Evolutionary conservation across 37 sponge, comb jelly and placozoan genomes (phyloP), one percentile per base, ranked within the genome.

Genomic region (Chondrilla cf. caribensis): DNA sequence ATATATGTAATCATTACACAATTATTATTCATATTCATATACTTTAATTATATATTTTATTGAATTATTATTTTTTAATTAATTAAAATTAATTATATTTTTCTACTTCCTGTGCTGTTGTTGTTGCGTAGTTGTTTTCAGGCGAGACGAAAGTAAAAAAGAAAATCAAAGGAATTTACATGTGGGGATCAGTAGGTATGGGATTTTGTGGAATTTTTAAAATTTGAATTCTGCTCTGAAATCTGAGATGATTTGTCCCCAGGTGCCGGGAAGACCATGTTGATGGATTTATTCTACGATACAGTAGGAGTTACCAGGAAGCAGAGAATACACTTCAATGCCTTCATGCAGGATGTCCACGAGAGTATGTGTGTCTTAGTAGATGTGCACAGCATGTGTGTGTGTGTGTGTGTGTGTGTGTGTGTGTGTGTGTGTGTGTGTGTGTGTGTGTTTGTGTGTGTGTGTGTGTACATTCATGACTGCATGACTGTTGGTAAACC

Each of bases 211-310:
- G 6, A 47, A 47, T 47, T 47, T 47, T 47, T 14, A 14, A 11
- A 14, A 47, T 11, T 47, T 36, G 59, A 19, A 40, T 58, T 51
- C 36, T 57, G 22, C 0, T n/a, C 26, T 26, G 58, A 60, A 22
- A 15, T 60, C 19, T 60, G 64, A n/a, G 64, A n/a, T 9, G 64
- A 60, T 22, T 60, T 22, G n/a, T n/a, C n/a, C n/a, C n/a, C 35
- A 93, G 93, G 96, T 31, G 77, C 92, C 73, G 98, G 98, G 17
- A 97, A 97, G 90, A 97, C 98, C 19, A 97, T 97, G 98, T 39
- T 97, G 70, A 97, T 97, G 98, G 98, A 97, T 83, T 54, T 93
- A 83, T 97, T 97, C 84, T 97, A 84, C 73, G 71, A 89, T 24
- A 70, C 68, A 25, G 54, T 72, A 0, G 70, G 62, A 9, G 70